Conservation (phyloP, 2,888 invertebrate genomes). For the Acleris literana region DNA sequence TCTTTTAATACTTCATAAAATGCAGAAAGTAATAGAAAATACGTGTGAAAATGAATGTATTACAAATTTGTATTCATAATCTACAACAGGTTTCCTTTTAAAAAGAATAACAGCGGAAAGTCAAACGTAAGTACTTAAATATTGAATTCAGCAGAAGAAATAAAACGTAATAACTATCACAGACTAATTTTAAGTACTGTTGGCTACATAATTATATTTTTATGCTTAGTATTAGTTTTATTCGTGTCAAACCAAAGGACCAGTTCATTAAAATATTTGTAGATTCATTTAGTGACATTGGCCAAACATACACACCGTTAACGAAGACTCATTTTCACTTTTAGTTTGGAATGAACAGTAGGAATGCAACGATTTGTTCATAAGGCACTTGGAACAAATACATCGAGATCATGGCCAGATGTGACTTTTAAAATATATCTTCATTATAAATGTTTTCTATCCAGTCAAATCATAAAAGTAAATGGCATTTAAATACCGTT, state of each 20-base stretch:
- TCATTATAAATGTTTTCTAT: slow-evolving; percentile 22
- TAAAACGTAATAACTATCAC: slow-evolving; percentile 62
- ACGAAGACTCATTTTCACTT: slow-evolving; percentile 11
- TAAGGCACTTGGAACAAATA: slow-evolving; percentile 83
- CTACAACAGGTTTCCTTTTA: slow-evolving; percentile 31
- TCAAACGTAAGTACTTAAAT: slow-evolving; percentile 19
- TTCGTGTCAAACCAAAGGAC: slow-evolving; percentile 38
- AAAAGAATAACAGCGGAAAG: slow-evolving; percentile 38
- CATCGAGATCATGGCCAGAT: slow-evolving; percentile 62
- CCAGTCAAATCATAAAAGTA: slow-evolving; percentile 22
- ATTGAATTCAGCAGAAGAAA: slow-evolving; percentile 19
- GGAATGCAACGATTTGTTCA: slow-evolving; percentile 78
- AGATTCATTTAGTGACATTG: slow-evolving; percentile 9
- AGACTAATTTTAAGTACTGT: slow-evolving; percentile 55
- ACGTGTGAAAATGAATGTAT: slow-evolving; percentile 80
- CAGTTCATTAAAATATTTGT: slow-evolving; percentile 25
- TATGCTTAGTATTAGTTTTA: slow-evolving; percentile 29
- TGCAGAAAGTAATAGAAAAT: slow-evolving; percentile 75
- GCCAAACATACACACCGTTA: slow-evolving; percentile 13
- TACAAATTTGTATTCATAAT: slow-evolving; percentile 79
- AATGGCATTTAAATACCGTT: slow-evolving; percentile 2
- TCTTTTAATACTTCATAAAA: slow-evolving; percentile 77
- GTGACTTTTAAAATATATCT: slow-evolving; percentile 30
- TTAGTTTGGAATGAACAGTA: slow-evolving; percentile 63
- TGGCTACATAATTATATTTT: slow-evolving; percentile 28